phyloP scores from a whole-genome alignment of 2,797 vertebrate species.

The Myiotriccus ornatus region DNA sequence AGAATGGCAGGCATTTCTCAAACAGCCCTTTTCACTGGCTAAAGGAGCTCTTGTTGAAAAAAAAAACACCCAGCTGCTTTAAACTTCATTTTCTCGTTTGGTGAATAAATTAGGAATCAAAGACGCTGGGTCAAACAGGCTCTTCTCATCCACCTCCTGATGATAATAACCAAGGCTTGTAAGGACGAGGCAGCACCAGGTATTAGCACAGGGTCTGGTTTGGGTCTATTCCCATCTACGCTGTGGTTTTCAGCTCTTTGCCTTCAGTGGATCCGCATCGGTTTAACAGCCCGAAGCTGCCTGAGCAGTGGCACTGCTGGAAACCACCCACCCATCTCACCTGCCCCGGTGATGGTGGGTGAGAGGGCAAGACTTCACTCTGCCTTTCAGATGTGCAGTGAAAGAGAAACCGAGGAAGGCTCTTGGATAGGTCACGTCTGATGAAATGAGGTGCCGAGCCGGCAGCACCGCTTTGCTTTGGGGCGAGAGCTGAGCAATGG shows the following conservation, averaged over 20 bases:
- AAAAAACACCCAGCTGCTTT: neutral
- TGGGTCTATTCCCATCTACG: neutral
- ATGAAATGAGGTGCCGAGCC: neutral
- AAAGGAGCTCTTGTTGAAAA: neutral
- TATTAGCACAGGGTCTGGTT: neutral
- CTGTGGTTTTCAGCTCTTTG: neutral
- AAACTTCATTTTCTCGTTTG: neutral
- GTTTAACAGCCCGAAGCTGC: neutral
- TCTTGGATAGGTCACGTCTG: rapidly evolving
- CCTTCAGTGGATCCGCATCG: rapidly evolving
- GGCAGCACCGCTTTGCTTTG: neutral
- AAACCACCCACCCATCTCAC: neutral
- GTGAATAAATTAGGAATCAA: neutral
- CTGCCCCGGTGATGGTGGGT: neutral
- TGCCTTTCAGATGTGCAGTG: neutral
- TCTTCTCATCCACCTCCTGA: neutral
- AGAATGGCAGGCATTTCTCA: neutral
- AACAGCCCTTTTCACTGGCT: neutral
- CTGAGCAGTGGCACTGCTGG: neutral
- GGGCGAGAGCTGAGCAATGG: neutral
- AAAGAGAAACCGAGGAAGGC: neutral
- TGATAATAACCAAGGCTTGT: neutral
- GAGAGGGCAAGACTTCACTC: neutral
- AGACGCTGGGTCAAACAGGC: neutral
- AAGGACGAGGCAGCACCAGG: neutral